Conservation (phyloP, 2,888 invertebrate species). For the Candidula unifasciata region DNA sequence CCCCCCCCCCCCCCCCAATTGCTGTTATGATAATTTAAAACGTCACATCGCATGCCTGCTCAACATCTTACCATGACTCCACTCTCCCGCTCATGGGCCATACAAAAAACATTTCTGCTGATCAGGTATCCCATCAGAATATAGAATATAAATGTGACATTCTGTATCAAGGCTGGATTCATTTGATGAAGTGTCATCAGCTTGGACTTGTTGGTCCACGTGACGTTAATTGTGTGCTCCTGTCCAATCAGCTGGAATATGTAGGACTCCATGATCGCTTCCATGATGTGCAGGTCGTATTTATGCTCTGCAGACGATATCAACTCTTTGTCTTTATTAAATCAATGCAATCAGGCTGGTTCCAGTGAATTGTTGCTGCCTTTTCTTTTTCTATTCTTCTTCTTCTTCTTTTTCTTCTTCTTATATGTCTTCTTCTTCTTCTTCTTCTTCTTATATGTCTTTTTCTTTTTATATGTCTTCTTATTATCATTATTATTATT, state of each 20-base stretch:
- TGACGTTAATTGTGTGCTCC: not conserved
- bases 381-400: no score
- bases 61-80: not conserved
- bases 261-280: not conserved
- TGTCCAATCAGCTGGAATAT: not conserved
- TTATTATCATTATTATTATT: no score
- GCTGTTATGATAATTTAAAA: no score
- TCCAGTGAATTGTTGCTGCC: no score
- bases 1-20: no score
- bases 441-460: no score
- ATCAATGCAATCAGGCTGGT: no score
- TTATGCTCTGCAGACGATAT: not conserved
- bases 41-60: no score
- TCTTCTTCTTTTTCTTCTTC: no score
- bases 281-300: not conserved
- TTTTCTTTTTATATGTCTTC: no score
- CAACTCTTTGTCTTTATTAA: no score
- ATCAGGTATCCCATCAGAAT: not conserved
- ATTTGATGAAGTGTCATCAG: not conserved
- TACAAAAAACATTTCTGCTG: not conserved
- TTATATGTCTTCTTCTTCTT: no score
- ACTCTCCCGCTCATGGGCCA: not conserved
- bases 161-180: not conserved
- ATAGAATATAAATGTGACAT: not conserved
- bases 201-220: not conserved